These are phyloP conservation scores for Pammene fasciana DNA, from an alignment of 2,888 invertebrate species.

Conservation along the genomic window DNA sequence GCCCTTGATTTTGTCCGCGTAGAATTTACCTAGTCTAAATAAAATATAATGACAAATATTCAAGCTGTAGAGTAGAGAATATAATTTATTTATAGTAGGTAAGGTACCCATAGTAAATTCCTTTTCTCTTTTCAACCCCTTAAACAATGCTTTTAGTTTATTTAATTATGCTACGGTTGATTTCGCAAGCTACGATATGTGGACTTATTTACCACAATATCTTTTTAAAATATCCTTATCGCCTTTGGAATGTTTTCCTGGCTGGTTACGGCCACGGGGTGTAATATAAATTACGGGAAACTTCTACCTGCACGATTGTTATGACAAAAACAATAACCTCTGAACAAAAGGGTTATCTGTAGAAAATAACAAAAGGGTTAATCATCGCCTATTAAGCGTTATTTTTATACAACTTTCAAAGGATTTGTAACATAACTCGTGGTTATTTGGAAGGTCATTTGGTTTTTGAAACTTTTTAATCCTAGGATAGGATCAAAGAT, in stretches of 20 bases:
- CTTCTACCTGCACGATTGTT: conserved; percentile 7
- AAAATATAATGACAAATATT: too few relatives aligned
- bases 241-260: neutral
- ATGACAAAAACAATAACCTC: conserved; percentile 2
- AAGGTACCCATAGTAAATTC: too few relatives aligned
- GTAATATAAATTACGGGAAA: neutral
- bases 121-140: too few relatives aligned
- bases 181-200: too few relatives aligned
- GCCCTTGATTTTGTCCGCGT: too few relatives aligned
- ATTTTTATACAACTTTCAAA: neutral
- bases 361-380: conserved; percentile 6
- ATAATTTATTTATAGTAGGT: too few relatives aligned
- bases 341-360: conserved; percentile 7
- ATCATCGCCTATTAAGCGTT: conserved; percentile 5
- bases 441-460: conserved; percentile 4
- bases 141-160: too few relatives aligned
- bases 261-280: neutral
- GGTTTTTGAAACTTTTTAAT: neutral
- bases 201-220: too few relatives aligned
- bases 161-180: too few relatives aligned
- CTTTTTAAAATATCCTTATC: neutral
- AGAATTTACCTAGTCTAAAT: too few relatives aligned
- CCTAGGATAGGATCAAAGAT: too few relatives aligned
- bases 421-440: conserved; percentile 5
- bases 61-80: too few relatives aligned